Base-by-base conservation (phyloP, 2,113 vertebrate species). In the Clarias batrachus region DNA sequence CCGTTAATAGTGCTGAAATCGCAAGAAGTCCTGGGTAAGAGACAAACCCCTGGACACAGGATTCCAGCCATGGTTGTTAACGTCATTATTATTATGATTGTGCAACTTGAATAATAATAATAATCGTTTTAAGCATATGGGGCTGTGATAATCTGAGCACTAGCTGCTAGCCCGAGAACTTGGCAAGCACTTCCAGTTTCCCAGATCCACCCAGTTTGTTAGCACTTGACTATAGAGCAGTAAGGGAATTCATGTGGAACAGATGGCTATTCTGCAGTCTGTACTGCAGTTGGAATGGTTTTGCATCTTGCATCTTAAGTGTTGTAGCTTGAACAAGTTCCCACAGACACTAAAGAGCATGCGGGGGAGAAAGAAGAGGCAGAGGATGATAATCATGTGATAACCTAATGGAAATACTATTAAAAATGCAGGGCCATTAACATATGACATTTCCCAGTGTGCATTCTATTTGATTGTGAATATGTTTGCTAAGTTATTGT, bases 371-470 rank as follows among this genome's bases (percentile, higher is more conserved):
- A 81, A 85, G 73, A 59, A 85, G 88, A 86, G 85, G 85, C 27
- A 68, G 80, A 74, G 76, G 83, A 77, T 74, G 70, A 87, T 89
- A 83, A 91, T 90, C 89, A 87, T 90, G 88, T 87, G 89, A 91
- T 87, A 87, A 87, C 89, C 88, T 94, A 92, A 94, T 92, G 92
- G 92, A 92, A 93, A 91, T 86, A 87, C 70, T 90, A 92, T 93
- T 90, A 92, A 92, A 93, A 91, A 93, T 93, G 89, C 91, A 92
- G 87, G 84, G 56, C 83, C 88, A 91, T 93, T 92, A 91, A 89
- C 92, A 92, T 92, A 91, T 92, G 91, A 92, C 91, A 92, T 92
- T 91, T 90, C 89, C 87, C 90, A 88, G 87, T 84, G 87, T 88
- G 88, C 85, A 81, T 90, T 88, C 86, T 87, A 81, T 91, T 88